A percentile compares a stretch with the other conserved stretches of the same genome.
phyloP scores from a whole-genome alignment of 1,140 invertebrate genomes.

The Brachionus rotundiformis region DNA sequence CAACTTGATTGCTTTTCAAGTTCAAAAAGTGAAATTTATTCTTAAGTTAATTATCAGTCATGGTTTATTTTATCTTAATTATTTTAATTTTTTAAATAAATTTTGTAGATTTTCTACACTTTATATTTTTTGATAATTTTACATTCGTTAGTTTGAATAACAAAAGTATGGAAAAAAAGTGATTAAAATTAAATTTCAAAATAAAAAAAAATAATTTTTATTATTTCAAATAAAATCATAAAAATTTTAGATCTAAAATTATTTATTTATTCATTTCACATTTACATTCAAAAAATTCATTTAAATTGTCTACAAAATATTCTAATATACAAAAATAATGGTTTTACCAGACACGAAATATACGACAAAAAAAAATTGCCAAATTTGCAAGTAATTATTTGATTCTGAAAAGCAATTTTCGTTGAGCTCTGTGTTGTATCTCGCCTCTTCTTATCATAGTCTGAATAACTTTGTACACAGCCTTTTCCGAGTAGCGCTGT shows the following conservation, averaged over 20 bases:
- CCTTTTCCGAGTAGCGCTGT: conserved; percentile 84
- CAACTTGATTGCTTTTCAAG: neutral
- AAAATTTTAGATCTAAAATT: neutral
- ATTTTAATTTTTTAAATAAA: neutral
- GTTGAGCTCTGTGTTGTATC: conserved; percentile 88
- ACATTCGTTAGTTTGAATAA: too few relatives aligned
- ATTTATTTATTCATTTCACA: neutral
- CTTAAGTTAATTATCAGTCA: too few relatives aligned
- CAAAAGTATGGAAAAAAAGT: too few relatives aligned
- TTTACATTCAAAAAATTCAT: neutral
- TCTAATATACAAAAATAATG: neutral
- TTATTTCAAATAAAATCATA: neutral
- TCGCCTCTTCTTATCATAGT: conserved; percentile 88
- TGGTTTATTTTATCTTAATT: neutral
- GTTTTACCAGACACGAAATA: neutral
- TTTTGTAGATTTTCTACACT: neutral
- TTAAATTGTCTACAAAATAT: neutral
- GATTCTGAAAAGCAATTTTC: conserved; percentile 92
- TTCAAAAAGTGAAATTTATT: neutral
- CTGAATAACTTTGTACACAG: conserved; percentile 84
- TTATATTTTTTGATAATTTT: neutral
- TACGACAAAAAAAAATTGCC: neutral
- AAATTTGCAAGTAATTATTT: conserved; percentile 66
- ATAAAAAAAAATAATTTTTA: neutral
- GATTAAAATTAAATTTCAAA: neutral